A percentile compares a stretch with the other conserved stretches of the same genome.
phyloP scores from a whole-genome alignment of 2,888 invertebrate genomes.

The Papilio gigon region DNA sequence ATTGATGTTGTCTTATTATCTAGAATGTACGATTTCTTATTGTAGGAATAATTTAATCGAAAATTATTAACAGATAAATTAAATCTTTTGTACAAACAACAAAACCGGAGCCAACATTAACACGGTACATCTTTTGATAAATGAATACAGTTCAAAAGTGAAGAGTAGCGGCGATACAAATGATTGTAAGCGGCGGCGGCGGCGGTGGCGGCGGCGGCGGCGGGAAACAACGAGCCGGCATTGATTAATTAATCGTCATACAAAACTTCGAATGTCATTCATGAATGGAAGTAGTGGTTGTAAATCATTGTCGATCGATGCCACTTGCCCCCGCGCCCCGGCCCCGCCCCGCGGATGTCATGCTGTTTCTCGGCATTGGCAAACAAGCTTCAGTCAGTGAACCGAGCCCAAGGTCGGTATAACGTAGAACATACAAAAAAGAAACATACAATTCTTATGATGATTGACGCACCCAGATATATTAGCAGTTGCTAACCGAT shows the following conservation, averaged over 20 bases:
- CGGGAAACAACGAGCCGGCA: slow-evolving; percentile 55
- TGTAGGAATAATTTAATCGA: background rate
- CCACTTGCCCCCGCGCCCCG: slow-evolving; percentile 4
- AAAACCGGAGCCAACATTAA: slow-evolving; percentile 11
- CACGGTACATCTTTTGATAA: slow-evolving; percentile 42
- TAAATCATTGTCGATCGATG: slow-evolving; percentile 59
- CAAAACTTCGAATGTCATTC: slow-evolving; percentile 51
- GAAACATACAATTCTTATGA: slow-evolving; percentile 41
- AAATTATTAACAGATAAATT: slow-evolving; percentile 1
- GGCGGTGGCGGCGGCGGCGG: too few species aligned
- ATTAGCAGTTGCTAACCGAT: background rate
- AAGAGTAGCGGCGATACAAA: slow-evolving; percentile 51
- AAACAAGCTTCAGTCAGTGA: slow-evolving; percentile 48
- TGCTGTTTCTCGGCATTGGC: slow-evolving; percentile 40
- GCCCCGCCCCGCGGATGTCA: slow-evolving; percentile 36
- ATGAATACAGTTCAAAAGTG: slow-evolving; percentile 42
- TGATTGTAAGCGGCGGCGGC: slow-evolving; percentile 44
- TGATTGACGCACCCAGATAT: background rate
- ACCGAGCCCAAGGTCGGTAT: slow-evolving; percentile 42
- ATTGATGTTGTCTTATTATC: too few species aligned
- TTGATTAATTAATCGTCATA: slow-evolving; percentile 61
- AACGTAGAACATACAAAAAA: slow-evolving; percentile 18
- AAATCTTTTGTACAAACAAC: background rate
- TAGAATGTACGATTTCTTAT: background rate
- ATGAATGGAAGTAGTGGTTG: slow-evolving; percentile 60